Conservation (phyloP, 1,140 invertebrate genomes). For the Magallana angulata region DNA sequence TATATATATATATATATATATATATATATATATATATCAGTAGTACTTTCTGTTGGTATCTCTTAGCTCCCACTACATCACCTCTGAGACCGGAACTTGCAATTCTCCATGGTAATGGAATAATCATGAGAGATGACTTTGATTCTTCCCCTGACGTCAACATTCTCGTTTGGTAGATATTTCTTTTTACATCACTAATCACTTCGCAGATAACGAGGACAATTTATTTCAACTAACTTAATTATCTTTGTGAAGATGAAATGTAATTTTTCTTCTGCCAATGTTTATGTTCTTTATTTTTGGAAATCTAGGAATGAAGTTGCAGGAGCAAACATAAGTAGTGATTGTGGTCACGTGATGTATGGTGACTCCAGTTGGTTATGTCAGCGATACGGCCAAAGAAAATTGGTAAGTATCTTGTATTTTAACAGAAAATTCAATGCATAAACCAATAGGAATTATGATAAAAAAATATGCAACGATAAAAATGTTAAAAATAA, state of each 20-base stretch:
- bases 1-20: too few relatives aligned
- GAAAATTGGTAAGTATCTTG: conserved; percentile 70
- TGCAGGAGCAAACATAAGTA: conserved; percentile 68
- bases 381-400: conserved; percentile 68
- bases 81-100: conserved; percentile 70
- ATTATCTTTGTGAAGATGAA: too few relatives aligned
- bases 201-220: too few relatives aligned
- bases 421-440: too few relatives aligned
- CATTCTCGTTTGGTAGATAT: conserved; percentile 70
- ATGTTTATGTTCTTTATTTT: too few relatives aligned
- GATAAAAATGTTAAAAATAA: too few relatives aligned
- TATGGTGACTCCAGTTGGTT: conserved; percentile 74
- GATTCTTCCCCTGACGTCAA: conserved; percentile 68
- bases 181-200: neutral
- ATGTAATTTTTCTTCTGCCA: too few relatives aligned
- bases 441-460: too few relatives aligned
- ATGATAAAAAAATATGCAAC: too few relatives aligned
- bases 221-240: too few relatives aligned
- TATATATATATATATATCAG: too few relatives aligned
- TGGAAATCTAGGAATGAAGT: conserved; percentile 56
- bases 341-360: conserved; percentile 73
- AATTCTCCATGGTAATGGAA: conserved; percentile 70
- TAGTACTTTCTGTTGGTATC: neutral
- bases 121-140: conserved; percentile 80
- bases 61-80: conserved; percentile 51